Percentiles rank a stretch among this genome's conserved stretches.
Evolutionary conservation across 2,797 vertebrate species (phyloP).

Genomic region (Malurus leucopterus): DNA sequence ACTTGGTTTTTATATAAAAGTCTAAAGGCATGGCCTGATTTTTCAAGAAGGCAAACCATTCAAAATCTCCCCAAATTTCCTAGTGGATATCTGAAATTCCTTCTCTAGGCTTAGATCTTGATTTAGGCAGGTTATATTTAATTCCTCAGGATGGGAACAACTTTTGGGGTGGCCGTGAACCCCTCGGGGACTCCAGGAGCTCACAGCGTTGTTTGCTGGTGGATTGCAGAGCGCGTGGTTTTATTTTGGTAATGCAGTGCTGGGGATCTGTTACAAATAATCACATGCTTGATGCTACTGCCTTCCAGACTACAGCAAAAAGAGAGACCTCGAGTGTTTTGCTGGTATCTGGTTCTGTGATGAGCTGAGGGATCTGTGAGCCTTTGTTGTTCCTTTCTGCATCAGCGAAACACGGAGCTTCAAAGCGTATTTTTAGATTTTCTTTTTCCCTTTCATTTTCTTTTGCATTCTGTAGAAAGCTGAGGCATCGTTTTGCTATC

Average conservation of each 20-base stretch:
- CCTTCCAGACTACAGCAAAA: not conserved
- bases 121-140: not conserved
- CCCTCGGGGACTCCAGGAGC: accelerated
- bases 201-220: accelerated
- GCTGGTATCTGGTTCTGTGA: not conserved
- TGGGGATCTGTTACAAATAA: not conserved
- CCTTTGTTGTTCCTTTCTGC: slow-evolving; percentile 12
- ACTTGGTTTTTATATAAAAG: not conserved
- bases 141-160: accelerated
- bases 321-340: not conserved
- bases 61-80: not conserved
- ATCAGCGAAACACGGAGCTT: not conserved
- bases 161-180: accelerated
- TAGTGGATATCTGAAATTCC: not conserved
- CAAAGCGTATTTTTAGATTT: not conserved
- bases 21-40: not conserved
- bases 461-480: not conserved
- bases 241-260: not conserved
- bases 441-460: not conserved
- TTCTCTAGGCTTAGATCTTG: not conserved
- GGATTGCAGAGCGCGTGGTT: accelerated
- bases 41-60: not conserved
- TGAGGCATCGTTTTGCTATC: not conserved
- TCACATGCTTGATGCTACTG: not conserved
- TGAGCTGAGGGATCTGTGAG: not conserved